phyloP scores from a whole-genome alignment of 64 coral and sea anemone species.

The Pocillopora damicornis region DNA sequence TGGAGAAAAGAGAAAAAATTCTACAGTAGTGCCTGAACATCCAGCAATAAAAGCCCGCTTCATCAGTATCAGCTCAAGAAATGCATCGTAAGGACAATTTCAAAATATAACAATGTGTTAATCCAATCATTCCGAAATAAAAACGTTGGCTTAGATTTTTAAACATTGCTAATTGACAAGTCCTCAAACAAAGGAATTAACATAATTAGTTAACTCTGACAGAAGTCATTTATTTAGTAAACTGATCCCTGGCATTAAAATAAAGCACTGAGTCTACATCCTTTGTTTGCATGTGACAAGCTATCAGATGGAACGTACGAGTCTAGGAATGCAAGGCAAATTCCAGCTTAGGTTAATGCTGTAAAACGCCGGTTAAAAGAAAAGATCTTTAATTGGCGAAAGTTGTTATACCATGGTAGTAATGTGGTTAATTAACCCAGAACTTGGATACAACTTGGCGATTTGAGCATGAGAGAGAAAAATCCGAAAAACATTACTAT shows the following conservation, averaged over 20 bases:
- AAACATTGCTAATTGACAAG: slow-evolving; percentile 6
- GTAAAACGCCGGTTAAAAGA: neutral
- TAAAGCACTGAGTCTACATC: neutral
- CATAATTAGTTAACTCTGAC: slow-evolving; percentile 10
- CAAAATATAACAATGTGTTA: neutral
- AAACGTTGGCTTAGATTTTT: neutral
- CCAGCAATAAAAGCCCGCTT: too few relatives aligned
- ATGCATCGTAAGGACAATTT: too few relatives aligned
- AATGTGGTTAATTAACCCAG: neutral
- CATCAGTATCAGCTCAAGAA: too few relatives aligned
- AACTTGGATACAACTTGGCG: neutral
- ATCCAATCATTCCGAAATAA: neutral
- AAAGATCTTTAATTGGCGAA: neutral
- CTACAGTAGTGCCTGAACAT: too few relatives aligned
- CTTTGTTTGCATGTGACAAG: neutral
- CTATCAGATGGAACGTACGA: neutral
- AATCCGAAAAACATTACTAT: neutral
- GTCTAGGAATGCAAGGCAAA: neutral
- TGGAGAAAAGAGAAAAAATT: too few relatives aligned
- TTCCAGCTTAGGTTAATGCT: slow-evolving; percentile 2
- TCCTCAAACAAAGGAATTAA: slow-evolving; percentile 8
- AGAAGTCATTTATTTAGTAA: slow-evolving; percentile 6
- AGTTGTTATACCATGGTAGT: neutral
- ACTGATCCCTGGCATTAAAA: neutral
- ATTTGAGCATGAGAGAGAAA: neutral